A percentile compares a stretch with the other conserved stretches of the same genome.
These are phyloP conservation scores for Porphyrio hochstetteri DNA, from an alignment of 2,113 vertebrate species.

Conservation along the genomic window DNA sequence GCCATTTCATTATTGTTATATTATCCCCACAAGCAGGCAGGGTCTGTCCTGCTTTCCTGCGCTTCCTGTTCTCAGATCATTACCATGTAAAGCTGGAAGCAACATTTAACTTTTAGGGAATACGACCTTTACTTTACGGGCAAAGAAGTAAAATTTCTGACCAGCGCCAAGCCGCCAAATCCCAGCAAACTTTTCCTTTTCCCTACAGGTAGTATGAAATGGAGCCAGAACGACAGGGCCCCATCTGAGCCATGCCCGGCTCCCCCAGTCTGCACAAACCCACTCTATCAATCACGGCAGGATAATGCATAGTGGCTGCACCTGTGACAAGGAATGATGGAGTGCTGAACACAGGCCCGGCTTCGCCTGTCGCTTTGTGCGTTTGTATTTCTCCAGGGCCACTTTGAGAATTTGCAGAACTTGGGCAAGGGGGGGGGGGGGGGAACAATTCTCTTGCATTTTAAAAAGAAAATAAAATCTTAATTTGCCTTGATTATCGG, in stretches of 20 bases:
- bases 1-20: neutral
- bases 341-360: conserved; percentile 79
- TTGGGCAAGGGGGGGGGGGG: neutral
- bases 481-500: conserved; percentile 50
- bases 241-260: conserved; percentile 75
- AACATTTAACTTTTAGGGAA: conserved; percentile 42
- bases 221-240: conserved; percentile 71
- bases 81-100: neutral
- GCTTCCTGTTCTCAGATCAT: neutral
- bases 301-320: conserved; percentile 82
- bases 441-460: neutral
- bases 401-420: conserved; percentile 75
- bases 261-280: conserved; percentile 75
- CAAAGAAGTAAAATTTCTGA: conserved; percentile 50
- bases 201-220: conserved; percentile 77
- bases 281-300: conserved; percentile 86
- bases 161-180: conserved; percentile 31
- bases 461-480: conserved; percentile 45
- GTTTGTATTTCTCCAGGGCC: conserved; percentile 82
- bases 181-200: conserved; percentile 63
- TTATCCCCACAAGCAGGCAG: neutral
- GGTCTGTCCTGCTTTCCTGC: neutral
- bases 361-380: conserved; percentile 77
- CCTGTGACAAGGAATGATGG: conserved; percentile 85
- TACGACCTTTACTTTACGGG: conserved; percentile 13